Percentiles rank a stretch among this genome's conserved stretches.
These are phyloP conservation scores for Apis dorsata DNA, from an alignment of 1,140 invertebrate genomes.

Conservation along the genomic window DNA sequence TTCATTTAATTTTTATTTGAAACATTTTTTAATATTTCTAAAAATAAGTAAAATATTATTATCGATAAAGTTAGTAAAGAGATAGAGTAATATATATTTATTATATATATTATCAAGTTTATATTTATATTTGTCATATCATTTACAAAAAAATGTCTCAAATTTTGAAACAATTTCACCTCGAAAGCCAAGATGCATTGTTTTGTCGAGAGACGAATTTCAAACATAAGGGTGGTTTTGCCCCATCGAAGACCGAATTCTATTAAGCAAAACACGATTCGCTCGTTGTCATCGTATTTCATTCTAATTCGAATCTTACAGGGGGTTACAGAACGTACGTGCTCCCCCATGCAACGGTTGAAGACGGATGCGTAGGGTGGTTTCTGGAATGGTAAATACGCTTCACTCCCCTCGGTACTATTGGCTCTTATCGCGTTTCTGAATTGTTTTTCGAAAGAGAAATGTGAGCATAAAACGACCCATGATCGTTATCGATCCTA, in stretches of 20 bases:
- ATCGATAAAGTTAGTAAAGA: too few relatives aligned
- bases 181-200: too few relatives aligned
- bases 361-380: constrained; percentile 57
- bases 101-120: too few relatives aligned
- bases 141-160: too few relatives aligned
- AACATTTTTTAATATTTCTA: too few relatives aligned
- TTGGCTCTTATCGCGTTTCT: constrained; percentile 57
- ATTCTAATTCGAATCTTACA: constrained; percentile 58
- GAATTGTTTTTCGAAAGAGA: constrained; percentile 55
- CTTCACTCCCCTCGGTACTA: constrained; percentile 49
- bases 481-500: constrained; percentile 40
- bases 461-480: constrained; percentile 49
- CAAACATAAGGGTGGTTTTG: constrained; percentile 2
- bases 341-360: constrained; percentile 29
- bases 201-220: neutral
- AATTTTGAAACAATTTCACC: too few relatives aligned
- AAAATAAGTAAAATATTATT: too few relatives aligned
- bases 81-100: too few relatives aligned
- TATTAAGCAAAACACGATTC: constrained; percentile 14
- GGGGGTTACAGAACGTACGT: constrained; percentile 15
- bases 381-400: constrained; percentile 62
- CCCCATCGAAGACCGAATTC: constrained; percentile 2
- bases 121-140: too few relatives aligned
- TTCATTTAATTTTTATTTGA: too few relatives aligned
- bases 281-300: constrained; percentile 53